Evolutionary conservation across 2,888 invertebrate species (phyloP).

Genomic region (Thecocarcelia acutangulata): DNA sequence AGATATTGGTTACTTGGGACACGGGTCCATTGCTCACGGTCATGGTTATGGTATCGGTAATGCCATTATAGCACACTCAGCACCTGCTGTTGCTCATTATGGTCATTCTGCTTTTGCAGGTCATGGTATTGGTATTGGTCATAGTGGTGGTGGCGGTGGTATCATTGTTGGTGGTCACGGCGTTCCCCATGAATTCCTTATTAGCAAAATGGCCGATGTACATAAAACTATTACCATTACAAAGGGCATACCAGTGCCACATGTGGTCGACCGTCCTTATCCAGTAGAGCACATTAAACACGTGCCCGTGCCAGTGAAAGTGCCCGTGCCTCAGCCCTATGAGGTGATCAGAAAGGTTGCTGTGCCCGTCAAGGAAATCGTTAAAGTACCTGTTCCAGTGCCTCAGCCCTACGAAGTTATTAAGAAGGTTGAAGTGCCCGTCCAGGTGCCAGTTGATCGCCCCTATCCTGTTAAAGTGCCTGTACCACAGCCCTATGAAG

Average conservation of each 20-base stretch:
- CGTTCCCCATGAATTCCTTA: slow-evolving; percentile 76
- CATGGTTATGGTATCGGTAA: slow-evolving; percentile 77
- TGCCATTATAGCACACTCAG: slow-evolving; percentile 73
- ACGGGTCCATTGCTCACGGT: slow-evolving; percentile 82
- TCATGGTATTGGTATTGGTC: slow-evolving; percentile 72
- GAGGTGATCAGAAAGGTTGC: slow-evolving; percentile 87
- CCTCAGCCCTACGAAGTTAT: slow-evolving; percentile 83
- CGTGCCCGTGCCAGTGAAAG: slow-evolving; percentile 85
- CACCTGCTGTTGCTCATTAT: slow-evolving; percentile 73
- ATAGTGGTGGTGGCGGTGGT: slow-evolving; percentile 69
- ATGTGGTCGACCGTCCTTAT: slow-evolving; percentile 88
- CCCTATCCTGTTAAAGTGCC: slow-evolving; percentile 86
- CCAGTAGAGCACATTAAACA: slow-evolving; percentile 86
- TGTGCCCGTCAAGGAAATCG: slow-evolving; percentile 86
- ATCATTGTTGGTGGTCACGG: slow-evolving; percentile 56
- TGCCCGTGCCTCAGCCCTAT: slow-evolving; percentile 87
- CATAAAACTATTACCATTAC: slow-evolving; percentile 88
- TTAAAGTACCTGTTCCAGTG: slow-evolving; percentile 85
- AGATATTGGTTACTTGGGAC: slow-evolving; percentile 88
- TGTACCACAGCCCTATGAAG: slow-evolving; percentile 86
- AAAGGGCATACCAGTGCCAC: slow-evolving; percentile 88
- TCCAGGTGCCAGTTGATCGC: slow-evolving; percentile 85
- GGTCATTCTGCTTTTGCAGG: slow-evolving; percentile 71
- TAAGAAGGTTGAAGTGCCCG: slow-evolving; percentile 85
- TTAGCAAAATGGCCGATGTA: slow-evolving; percentile 83